These are phyloP conservation scores for Steromphala cineraria DNA, from an alignment of 2,888 invertebrate genomes.

Conservation along the genomic window DNA sequence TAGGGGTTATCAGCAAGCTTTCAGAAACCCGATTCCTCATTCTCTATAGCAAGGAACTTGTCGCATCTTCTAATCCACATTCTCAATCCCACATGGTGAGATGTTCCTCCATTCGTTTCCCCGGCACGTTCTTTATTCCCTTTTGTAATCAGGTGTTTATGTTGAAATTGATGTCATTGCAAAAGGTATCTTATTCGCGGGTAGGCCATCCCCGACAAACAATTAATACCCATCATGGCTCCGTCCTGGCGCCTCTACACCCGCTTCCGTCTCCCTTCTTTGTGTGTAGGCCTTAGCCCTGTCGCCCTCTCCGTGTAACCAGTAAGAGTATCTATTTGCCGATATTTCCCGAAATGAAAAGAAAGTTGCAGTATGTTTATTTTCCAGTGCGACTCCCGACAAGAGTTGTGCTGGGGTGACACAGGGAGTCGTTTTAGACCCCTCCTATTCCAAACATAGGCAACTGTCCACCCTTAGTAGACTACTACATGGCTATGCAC, in stretches of 20 bases:
- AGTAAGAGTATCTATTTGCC: conserved; percentile 26
- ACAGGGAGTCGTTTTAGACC: not conserved
- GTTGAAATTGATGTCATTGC: conserved; percentile 19
- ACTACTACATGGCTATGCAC: not conserved
- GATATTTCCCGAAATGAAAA: conserved; percentile 24
- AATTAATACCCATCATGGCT: conserved; percentile 7
- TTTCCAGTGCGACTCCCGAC: not conserved
- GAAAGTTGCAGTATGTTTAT: conserved; percentile 12
- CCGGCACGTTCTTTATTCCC: not conserved
- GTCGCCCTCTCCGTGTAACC: conserved; percentile 11
- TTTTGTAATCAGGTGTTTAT: conserved; percentile 22
- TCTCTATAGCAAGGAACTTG: not conserved
- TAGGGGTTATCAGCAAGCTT: not conserved
- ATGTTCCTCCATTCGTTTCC: not conserved
- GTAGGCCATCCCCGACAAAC: conserved; percentile 22
- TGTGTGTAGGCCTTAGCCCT: not conserved
- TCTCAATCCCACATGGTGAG: not conserved
- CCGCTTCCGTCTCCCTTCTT: not conserved
- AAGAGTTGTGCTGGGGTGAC: not conserved
- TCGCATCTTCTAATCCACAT: conserved; percentile 4
- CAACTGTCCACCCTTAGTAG: conserved; percentile 17
- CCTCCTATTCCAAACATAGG: not conserved
- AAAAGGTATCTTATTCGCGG: conserved; percentile 12
- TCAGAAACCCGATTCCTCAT: not conserved
- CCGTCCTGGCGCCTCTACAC: not conserved